Conservation (phyloP, 2,888 invertebrate genomes). For the Notodromas monacha region DNA sequence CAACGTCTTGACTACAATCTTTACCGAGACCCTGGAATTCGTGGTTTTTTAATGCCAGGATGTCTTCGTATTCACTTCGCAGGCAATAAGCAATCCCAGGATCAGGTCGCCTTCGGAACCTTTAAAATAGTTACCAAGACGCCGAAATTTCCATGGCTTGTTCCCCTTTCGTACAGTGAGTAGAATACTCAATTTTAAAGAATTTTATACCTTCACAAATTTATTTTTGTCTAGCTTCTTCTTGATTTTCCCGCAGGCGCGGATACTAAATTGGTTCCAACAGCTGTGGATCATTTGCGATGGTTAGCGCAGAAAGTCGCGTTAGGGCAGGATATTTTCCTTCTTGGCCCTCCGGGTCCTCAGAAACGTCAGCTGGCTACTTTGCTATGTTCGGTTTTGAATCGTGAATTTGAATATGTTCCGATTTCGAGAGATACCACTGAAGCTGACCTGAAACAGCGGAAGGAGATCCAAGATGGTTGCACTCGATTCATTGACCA, state of each 20-base stretch:
- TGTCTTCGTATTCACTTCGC: no score
- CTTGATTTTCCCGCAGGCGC: conserved; percentile 16
- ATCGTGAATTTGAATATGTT: conserved; percentile 67
- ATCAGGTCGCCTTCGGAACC: conserved; percentile 26
- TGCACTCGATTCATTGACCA: not conserved
- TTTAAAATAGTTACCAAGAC: conserved; percentile 27
- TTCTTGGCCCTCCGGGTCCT: conserved; percentile 66
- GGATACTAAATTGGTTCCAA: conserved; percentile 9
- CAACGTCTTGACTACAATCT: no score
- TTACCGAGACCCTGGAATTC: no score
- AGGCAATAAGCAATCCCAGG: no score
- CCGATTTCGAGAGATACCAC: conserved; percentile 79
- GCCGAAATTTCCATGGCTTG: conserved; percentile 37
- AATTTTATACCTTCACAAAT: conserved; percentile 8
- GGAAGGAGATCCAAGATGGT: conserved; percentile 16
- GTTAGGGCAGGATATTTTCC: conserved; percentile 72
- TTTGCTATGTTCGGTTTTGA: conserved; percentile 49
- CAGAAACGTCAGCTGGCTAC: conserved; percentile 45
- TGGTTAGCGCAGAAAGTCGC: conserved; percentile 91
- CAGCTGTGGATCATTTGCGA: conserved; percentile 33
- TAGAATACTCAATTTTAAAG: conserved; percentile 11
- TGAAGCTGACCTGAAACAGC: conserved; percentile 78
- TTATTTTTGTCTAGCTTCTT: conserved; percentile 12
- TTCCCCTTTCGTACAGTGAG: conserved; percentile 53
- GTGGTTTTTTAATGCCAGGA: no score